A percentile compares a stretch with the other conserved stretches of the same genome.
Conservation (phyloP, 2,888 invertebrate genomes). For the Saturnia pavonia region DNA sequence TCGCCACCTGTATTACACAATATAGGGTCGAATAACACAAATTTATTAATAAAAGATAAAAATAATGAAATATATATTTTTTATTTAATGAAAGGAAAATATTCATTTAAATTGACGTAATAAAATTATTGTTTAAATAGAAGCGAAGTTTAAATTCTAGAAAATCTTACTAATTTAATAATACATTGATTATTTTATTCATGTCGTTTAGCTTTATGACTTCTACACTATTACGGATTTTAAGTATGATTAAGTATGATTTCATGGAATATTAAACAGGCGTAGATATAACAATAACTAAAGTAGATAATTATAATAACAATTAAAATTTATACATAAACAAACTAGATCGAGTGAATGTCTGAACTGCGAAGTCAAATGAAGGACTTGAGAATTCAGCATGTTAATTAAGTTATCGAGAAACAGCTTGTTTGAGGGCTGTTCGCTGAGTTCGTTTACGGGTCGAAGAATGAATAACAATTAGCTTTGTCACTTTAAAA, state of each 20-base stretch:
- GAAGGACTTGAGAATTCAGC: slow-evolving; percentile 47
- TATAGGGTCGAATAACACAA: too few species aligned
- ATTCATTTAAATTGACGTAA: background rate
- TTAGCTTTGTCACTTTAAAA: slow-evolving; percentile 21
- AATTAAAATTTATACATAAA: slow-evolving; percentile 35
- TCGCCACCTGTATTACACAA: too few species aligned
- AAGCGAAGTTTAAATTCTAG: background rate
- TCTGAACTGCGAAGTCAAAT: slow-evolving; percentile 52
- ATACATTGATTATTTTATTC: too few species aligned
- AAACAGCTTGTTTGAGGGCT: slow-evolving; percentile 44
- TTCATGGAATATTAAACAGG: slow-evolving; percentile 4
- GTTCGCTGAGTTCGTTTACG: slow-evolving; percentile 28
- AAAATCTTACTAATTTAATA: too few species aligned
- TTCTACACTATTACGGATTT: slow-evolving; percentile 8
- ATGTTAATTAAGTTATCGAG: slow-evolving; percentile 58
- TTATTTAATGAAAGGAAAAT: too few species aligned
- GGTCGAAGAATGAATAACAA: slow-evolving; percentile 40
- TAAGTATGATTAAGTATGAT: slow-evolving; percentile 9
- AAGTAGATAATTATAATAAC: slow-evolving; percentile 31
- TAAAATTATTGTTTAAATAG: background rate
- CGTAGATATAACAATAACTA: slow-evolving; percentile 21
- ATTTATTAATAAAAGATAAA: too few species aligned
- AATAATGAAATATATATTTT: too few species aligned
- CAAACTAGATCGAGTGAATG: slow-evolving; percentile 35
- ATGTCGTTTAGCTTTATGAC: background rate